Base-by-base conservation (phyloP, 2,797 vertebrate genomes). In the Benthosema pterotum region DNA sequence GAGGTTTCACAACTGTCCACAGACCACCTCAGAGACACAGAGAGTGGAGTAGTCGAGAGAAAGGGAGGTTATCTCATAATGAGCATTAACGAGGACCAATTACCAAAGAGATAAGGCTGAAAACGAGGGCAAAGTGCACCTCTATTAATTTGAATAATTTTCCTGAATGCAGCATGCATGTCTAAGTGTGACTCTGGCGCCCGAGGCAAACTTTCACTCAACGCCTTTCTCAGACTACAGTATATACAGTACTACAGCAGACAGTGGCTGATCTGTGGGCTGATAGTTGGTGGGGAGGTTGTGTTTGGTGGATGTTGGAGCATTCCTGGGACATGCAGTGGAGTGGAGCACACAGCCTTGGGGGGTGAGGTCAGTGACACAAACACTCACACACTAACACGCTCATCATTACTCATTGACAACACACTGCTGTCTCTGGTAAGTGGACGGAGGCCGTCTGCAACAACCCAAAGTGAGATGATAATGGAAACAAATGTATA, bases 401-500 rank as follows among this genome's bases (percentile, higher is more conserved):
- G 54, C 47, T 55, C 57, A 53, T 54, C 32, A 28, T 15, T 22
- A 57, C n/a, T 11, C 67, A 66, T 63, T 75, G 38, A 52, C 42
- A 59, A n/a, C n/a, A n/a, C n/a, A n/a, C n/a, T n/a, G n/a, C 58
- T 55, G 43, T 59, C 56, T 73, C 48, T 52, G 62, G 57, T 65
- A 68, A 82, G 74, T 82, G 79, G 80, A 83, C 59, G 80, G 75
- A 86, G 68, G 57, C 16, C 12, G 66, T 83, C 57, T 52, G 42
- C 74, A 65, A 91, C 67, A n/a, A n/a, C 78, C 75, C 64, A 88
- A 75, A 75, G 57, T 55, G 74, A 76, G 81, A 91, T 87, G 85
- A 88, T 89, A 74, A 82, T 48, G 69, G 57, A 83, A 69, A 78
- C 64, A 57, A 60, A 74, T 38, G 52, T 18, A 54, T 4, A 57